Percentiles rank a stretch among this genome's conserved stretches.
phyloP scores from a whole-genome alignment of 2,797 vertebrate species.

The Pyrocephalus nanus region DNA sequence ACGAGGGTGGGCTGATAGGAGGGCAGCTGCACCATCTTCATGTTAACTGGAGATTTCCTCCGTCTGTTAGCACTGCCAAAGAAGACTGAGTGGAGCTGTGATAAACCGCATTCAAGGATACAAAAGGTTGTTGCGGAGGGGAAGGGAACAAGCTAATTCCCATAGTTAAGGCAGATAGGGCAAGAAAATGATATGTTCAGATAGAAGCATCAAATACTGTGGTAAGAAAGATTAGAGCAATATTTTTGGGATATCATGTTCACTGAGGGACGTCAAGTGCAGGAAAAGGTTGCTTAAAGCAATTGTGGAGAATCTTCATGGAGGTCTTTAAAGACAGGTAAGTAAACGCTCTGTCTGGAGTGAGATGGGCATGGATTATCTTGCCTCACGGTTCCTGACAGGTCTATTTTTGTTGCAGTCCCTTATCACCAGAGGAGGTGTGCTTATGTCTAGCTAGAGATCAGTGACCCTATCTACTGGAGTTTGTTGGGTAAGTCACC shows the following conservation, averaged over 20 bases:
- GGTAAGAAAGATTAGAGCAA: not conserved
- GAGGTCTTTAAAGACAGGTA: not conserved
- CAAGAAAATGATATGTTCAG: not conserved
- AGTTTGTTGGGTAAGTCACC: not conserved
- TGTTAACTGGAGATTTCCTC: conserved; percentile 55
- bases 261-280: not conserved
- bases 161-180: not conserved
- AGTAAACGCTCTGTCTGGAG: not conserved
- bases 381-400: not conserved
- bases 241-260: not conserved
- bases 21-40: conserved; percentile 48
- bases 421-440: not conserved
- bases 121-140: not conserved
- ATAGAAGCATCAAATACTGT: not conserved
- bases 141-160: conserved; percentile 21
- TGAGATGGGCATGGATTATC: not conserved
- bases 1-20: conserved; percentile 55
- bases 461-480: not conserved
- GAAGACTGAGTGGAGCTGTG: conserved; percentile 5
- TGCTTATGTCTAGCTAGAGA: not conserved
- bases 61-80: not conserved
- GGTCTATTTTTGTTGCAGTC: conserved; percentile 7
- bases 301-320: not conserved
- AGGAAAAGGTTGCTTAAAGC: not conserved
- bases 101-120: conserved; percentile 15